Evolutionary conservation across 2,113 vertebrate species (phyloP), one percentile per base, ranked within the genome.

Genomic region (Actinemys pallida): DNA sequence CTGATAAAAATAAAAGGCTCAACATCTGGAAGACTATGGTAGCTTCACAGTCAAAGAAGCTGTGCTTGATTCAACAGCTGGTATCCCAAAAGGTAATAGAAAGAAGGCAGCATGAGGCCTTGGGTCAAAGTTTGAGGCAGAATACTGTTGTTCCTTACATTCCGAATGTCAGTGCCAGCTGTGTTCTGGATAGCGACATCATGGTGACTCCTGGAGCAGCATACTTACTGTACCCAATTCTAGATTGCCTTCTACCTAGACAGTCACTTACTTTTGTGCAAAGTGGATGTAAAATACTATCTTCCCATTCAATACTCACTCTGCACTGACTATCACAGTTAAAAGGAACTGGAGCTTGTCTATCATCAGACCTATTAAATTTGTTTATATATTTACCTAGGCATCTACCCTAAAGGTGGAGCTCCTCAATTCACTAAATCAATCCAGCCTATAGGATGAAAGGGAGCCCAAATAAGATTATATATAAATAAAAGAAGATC

Each of bases 21-120:
- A 75, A 83, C 59, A 86, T 42, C 3, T 86, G 81, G 56, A 9
- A 0, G 0, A 72, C 0, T 0, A 0, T 16, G 6, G 31, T 6
- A 53, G 75, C 42, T 78, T 17, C 3, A 0, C 0, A 20, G 22
- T 56, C 13, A 10, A 39, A 81, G 3, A 49, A 12, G 5, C 7
- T 16, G 9, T 17, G n/a, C 2, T 17, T 0, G 0, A 76, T 81
- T 83, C 69, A 81, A 39, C 3, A 78, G n/a, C 53, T 59, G 25
- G 50, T 54, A 87, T 39, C 22, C 5, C 75, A 39, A 14, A 72
- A 39, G 0, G 27, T 10, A 8, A 69, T 25, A 5, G 57, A 27
- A 16, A 86, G 1, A 0, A 65, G 42, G 81, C 39, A 92, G 8
- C 16, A 57, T 31, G 13, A 79, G 22, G 22, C 45, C 29, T 72